Percentiles rank a stretch among this genome's conserved stretches.
These are phyloP conservation scores for Lycophotia porphyrea DNA, from an alignment of 2,888 invertebrate species.

Conservation along the genomic window DNA sequence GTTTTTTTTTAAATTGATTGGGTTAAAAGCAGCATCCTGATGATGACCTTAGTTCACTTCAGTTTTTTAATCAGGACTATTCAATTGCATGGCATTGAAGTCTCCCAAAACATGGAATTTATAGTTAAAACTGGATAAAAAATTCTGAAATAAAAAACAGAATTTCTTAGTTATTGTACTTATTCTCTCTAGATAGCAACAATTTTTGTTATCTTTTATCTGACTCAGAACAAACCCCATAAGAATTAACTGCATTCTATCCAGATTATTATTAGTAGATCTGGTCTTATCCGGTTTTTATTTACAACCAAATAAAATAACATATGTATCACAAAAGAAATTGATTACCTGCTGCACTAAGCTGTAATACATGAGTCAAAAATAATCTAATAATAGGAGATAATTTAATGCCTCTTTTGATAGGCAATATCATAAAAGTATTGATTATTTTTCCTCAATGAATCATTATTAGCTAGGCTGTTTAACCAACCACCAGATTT, in stretches of 20 bases:
- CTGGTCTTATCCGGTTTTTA: conserved; percentile 18
- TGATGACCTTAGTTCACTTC: background rate
- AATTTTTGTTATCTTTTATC: background rate
- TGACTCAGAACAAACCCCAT: background rate
- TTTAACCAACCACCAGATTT: no score
- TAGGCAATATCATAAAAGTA: background rate
- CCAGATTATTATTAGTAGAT: background rate
- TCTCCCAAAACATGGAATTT: background rate
- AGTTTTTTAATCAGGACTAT: background rate
- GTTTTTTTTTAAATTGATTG: no score
- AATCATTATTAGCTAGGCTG: background rate
- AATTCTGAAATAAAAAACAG: background rate
- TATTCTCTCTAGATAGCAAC: background rate
- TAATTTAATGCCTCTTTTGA: background rate
- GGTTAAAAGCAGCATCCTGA: background rate
- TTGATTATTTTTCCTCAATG: conserved; percentile 5
- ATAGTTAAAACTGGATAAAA: background rate
- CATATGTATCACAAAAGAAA: conserved; percentile 26
- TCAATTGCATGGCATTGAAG: background rate
- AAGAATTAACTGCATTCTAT: background rate
- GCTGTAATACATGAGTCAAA: conserved; percentile 23
- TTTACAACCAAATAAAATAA: conserved; percentile 23
- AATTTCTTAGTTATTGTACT: background rate
- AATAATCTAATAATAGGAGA: conserved; percentile 20
- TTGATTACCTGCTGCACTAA: conserved; percentile 8